Percentiles rank a stretch among this genome's conserved stretches.
Conservation (phyloP, 2,113 vertebrate genomes). For the Stegastes partitus region DNA sequence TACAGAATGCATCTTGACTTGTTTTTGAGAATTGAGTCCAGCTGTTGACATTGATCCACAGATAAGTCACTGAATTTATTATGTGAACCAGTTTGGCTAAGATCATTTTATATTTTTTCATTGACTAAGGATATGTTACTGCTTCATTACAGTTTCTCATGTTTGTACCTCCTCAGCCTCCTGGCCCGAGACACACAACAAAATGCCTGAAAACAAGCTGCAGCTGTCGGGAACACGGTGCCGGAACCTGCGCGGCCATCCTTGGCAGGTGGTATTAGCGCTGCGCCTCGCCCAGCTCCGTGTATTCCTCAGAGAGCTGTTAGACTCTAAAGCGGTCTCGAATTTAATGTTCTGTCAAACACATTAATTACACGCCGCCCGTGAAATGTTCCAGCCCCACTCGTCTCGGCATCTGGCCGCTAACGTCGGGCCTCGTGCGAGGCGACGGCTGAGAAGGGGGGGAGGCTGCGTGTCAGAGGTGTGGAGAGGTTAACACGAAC, state of each 20-base stretch:
- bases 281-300: neutral
- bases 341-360: slow-evolving; percentile 60
- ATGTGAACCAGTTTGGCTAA: too few species aligned
- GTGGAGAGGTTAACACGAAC: slow-evolving; percentile 57
- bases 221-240: neutral
- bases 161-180: neutral
- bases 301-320: slow-evolving; percentile 30
- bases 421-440: slow-evolving; percentile 18
- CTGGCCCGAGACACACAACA: neutral
- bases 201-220: neutral
- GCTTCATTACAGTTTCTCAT: neutral
- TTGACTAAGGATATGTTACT: neutral
- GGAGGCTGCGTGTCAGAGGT: slow-evolving; percentile 46
- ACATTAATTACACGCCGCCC: slow-evolving; percentile 66
- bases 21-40: neutral
- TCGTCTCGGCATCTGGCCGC: slow-evolving; percentile 28
- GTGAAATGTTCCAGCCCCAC: slow-evolving; percentile 22
- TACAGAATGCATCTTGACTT: neutral
- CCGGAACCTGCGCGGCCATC: neutral
- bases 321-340: slow-evolving; percentile 27
- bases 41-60: neutral
- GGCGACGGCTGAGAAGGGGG: slow-evolving; percentile 20
- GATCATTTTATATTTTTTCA: too few species aligned
- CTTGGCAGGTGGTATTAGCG: slow-evolving; percentile 21
- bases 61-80: too few species aligned